Base-by-base conservation (phyloP, 1,140 invertebrate genomes). In the Eumaeus atala region DNA sequence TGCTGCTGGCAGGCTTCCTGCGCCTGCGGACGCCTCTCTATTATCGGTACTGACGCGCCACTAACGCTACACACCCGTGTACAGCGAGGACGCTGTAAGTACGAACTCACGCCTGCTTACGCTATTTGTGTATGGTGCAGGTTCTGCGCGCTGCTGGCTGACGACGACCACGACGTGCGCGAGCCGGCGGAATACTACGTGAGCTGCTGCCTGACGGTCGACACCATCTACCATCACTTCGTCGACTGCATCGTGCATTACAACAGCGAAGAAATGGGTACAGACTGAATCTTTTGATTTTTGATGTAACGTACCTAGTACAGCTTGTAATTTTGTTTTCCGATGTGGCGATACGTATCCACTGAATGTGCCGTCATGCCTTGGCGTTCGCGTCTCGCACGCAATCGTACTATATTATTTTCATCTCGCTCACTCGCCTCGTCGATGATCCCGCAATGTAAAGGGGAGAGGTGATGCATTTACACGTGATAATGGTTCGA, bases 141-240 rank as follows among this genome's bases (percentile, higher is more conserved):
- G 11, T 85, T 77, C 55, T 85, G 78, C 52, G 82, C 82, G 0
- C 50, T 85, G 7, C 57, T 85, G 10, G 78, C 82, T 5, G 82
- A 85, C 54, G 75, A 75, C 4, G 80, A 86, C 28, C 67, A 64
- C 16, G 80, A 83, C 48, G 83, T 86, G 9, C 77, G 83, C 14
- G 79, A 83, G 52, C 83, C 83, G 48, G 80, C 74, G n/a, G 83
- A 86, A 66, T 86, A 86, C 61, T 86, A 81, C 64, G 74, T 86
- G 11, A 78, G 76, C n/a, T 70, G 71, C 53, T 77, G 80, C 40
- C 74, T 86, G 50, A 76, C 76, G 5, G 48, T 72, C 8, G 83
- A 86, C 50, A 49, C 72, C 28, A 86, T 86, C 17, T 83, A 75
- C 57, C 72, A 86, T 28, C 80, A 86, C 62, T 77, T 84, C 40